phyloP scores from a whole-genome alignment of 2,888 invertebrate species.

The Phengaris alcon region DNA sequence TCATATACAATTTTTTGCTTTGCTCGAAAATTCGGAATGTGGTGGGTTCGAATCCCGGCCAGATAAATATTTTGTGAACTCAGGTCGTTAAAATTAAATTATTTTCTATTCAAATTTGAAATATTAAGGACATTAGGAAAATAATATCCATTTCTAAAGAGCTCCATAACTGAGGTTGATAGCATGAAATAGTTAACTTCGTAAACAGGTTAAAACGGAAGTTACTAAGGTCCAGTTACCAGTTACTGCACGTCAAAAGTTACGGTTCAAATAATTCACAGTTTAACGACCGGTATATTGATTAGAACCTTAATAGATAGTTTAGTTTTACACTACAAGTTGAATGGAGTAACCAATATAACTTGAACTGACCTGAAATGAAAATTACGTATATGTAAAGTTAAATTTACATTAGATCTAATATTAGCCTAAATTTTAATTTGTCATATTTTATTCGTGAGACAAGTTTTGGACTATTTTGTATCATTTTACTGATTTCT shows the following conservation, averaged over 20 bases:
- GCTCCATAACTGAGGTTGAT: too few relatives aligned
- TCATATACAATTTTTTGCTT: too few relatives aligned
- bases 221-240: background rate
- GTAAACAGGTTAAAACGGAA: constrained; percentile 9
- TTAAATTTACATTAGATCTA: background rate
- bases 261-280: constrained; percentile 5
- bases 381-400: background rate
- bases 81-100: too few relatives aligned
- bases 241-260: constrained; percentile 12
- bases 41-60: too few relatives aligned
- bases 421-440: background rate
- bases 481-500: background rate
- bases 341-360: background rate
- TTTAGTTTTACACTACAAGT: background rate
- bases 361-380: background rate
- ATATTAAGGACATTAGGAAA: too few relatives aligned
- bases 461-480: background rate
- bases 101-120: too few relatives aligned
- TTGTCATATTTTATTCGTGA: background rate
- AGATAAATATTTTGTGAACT: too few relatives aligned
- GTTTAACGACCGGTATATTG: constrained; percentile 1
- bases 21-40: too few relatives aligned
- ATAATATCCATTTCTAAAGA: too few relatives aligned
- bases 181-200: background rate
- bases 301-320: background rate